These are phyloP conservation scores for Conomelus anceps DNA, from an alignment of 2,888 invertebrate genomes.

Conservation along the genomic window DNA sequence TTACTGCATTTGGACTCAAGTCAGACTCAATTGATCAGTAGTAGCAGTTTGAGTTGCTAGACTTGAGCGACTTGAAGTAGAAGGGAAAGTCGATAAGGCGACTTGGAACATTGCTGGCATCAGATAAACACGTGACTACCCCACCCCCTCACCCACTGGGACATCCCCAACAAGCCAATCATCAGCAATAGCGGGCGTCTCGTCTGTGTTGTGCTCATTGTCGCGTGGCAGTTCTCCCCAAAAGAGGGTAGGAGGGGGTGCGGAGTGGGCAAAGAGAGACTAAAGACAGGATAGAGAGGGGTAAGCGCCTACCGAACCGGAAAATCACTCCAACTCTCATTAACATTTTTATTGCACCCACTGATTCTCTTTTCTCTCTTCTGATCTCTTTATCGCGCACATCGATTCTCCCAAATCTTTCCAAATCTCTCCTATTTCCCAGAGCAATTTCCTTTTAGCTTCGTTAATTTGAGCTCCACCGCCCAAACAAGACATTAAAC, in stretches of 20 bases:
- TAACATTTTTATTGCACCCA: slow-evolving; percentile 10
- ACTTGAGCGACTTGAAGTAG: neutral
- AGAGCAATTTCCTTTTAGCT: slow-evolving; percentile 4
- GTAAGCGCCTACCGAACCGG: slow-evolving; percentile 1
- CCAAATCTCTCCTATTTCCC: neutral
- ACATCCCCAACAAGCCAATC: neutral
- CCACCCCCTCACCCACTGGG: neutral
- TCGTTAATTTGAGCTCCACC: slow-evolving; percentile 7
- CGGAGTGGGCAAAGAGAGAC: neutral
- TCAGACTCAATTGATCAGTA: neutral
- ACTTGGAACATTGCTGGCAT: neutral
- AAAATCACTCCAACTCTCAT: slow-evolving; percentile 11
- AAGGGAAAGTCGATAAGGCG: neutral
- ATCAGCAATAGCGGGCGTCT: neutral
- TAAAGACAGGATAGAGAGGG: neutral
- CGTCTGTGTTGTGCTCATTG: neutral
- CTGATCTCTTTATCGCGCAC: slow-evolving; percentile 9
- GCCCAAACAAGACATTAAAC: slow-evolving; percentile 5
- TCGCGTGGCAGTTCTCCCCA: neutral
- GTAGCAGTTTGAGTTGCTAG: neutral
- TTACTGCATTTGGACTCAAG: neutral
- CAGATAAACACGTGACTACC: slow-evolving; percentile 3
- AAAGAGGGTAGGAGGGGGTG: neutral
- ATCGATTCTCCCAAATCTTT: neutral
- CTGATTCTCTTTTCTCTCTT: neutral